A percentile compares a stretch with the other conserved stretches of the same genome.
Evolutionary conservation across 2,113 vertebrate species (phyloP).

Genomic region (Crotophaga sulcirostris): DNA sequence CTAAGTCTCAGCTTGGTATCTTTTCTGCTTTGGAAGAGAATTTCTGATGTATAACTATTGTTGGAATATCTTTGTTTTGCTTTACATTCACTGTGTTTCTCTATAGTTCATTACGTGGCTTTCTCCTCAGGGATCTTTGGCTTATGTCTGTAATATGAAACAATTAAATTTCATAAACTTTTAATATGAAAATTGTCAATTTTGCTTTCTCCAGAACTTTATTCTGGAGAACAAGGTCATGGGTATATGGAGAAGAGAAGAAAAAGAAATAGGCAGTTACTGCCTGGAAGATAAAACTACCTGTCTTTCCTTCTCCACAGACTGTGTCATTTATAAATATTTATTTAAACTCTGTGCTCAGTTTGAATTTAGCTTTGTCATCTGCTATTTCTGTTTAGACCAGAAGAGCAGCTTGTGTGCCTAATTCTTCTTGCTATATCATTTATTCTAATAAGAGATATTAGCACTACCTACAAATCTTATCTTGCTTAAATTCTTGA

Average conservation of each 20-base stretch:
- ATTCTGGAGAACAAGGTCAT: background rate
- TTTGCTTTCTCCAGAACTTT: background rate
- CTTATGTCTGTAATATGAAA: background rate
- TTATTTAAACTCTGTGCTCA: background rate
- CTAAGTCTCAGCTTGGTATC: background rate
- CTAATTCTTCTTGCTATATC: background rate
- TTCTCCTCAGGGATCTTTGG: background rate
- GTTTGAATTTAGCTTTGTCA: background rate
- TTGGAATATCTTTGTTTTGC: background rate
- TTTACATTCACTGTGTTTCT: background rate
- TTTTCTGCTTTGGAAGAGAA: background rate
- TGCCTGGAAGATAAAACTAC: background rate
- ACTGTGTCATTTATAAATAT: background rate
- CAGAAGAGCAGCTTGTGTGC: background rate
- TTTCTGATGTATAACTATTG: background rate
- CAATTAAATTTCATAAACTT: background rate
- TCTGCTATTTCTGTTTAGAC: background rate
- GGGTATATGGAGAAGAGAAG: background rate
- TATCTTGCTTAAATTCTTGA: background rate
- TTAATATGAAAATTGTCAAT: background rate
- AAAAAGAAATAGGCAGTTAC: background rate
- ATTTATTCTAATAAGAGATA: background rate
- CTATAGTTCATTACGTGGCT: background rate
- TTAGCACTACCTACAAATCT: background rate
- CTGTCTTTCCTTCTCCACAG: background rate